Evolutionary conservation across 1,140 invertebrate genomes (phyloP).

Genomic region (Pantala flavescens): DNA sequence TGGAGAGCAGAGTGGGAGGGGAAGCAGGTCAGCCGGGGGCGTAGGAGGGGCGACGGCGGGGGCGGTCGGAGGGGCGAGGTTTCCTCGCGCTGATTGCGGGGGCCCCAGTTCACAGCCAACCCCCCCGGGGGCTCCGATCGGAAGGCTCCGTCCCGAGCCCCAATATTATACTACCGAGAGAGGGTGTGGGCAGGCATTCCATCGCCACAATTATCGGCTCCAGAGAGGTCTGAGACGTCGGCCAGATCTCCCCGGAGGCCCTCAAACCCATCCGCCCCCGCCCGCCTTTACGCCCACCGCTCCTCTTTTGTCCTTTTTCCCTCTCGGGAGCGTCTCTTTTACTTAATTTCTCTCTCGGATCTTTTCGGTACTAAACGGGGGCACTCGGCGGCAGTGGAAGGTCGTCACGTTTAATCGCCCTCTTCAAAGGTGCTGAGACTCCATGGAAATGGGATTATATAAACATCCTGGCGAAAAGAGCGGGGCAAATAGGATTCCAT

Average conservation of each 20-base stretch:
- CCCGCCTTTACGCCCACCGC: background rate
- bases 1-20: background rate
- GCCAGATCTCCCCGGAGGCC: background rate
- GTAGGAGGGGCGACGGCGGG: background rate
- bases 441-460: too few species aligned
- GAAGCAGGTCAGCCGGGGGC: background rate
- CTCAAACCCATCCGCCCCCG: background rate
- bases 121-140: background rate
- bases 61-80: background rate
- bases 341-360: background rate
- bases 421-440: too few species aligned
- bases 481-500: too few species aligned
- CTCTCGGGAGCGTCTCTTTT: background rate
- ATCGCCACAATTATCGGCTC: background rate
- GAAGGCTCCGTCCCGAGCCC: background rate
- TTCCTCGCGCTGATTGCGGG: background rate
- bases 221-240: background rate
- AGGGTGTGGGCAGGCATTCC: background rate
- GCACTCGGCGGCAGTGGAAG: too few species aligned
- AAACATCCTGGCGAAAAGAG: too few species aligned
- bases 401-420: too few species aligned
- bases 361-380: too few species aligned
- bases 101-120: background rate
- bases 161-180: constrained; percentile 6
- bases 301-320: background rate